These are phyloP conservation scores for Tursiops truncatus DNA, from an alignment of 2,113 vertebrate genomes.

Conservation along the genomic window DNA sequence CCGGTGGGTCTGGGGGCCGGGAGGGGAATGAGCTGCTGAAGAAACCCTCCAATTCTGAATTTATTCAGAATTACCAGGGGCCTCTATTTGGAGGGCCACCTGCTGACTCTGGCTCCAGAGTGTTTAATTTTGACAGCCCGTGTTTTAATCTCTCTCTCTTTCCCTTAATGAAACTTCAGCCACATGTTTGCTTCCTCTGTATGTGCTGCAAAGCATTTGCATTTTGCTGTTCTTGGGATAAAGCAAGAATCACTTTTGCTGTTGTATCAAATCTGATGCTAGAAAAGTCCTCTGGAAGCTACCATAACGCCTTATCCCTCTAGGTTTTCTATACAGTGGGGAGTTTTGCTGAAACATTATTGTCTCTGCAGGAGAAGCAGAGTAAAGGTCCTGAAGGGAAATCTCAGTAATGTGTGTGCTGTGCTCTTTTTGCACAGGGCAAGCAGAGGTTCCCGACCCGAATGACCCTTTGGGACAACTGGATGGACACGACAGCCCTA, in stretches of 20 bases:
- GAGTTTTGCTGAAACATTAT: background rate
- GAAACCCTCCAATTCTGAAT: background rate
- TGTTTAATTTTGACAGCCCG: background rate
- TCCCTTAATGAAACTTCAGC: background rate
- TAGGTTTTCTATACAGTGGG: background rate
- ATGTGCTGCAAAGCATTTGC: fast-evolving
- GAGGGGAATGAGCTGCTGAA: background rate
- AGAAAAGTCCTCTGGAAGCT: background rate
- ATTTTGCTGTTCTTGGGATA: background rate
- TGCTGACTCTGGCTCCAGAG: background rate
- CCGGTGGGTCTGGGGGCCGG: background rate
- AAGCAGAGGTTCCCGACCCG: slow-evolving; percentile 83
- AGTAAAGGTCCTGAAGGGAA: background rate
- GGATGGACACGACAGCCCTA: slow-evolving; percentile 85
- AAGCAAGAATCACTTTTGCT: background rate
- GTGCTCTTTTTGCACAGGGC: slow-evolving; percentile 78
- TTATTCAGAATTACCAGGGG: background rate
- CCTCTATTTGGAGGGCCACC: background rate
- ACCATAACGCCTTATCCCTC: fast-evolving
- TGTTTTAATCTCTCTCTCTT: background rate
- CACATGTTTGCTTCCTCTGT: too few species aligned
- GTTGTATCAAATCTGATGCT: fast-evolving
- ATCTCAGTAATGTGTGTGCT: background rate
- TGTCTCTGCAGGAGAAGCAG: background rate
- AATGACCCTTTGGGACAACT: slow-evolving; percentile 84